phyloP scores from a whole-genome alignment of 2,888 invertebrate genomes.

The Lycaena phlaeas region DNA sequence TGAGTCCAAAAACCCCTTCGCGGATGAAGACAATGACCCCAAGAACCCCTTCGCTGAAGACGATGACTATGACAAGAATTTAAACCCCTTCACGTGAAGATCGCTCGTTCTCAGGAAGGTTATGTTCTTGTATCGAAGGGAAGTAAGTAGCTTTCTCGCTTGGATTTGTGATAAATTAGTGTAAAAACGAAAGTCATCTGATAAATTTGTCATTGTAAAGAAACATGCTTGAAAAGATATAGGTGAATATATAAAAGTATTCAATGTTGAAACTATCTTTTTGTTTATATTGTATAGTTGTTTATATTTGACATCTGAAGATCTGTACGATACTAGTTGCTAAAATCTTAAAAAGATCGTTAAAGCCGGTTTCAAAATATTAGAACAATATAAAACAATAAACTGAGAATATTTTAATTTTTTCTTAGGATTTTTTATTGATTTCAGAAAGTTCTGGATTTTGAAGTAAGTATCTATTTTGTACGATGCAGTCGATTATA shows the following conservation, averaged over 20 bases:
- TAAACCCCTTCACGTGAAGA: slow-evolving; percentile 79
- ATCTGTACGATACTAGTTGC: no score
- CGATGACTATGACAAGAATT: slow-evolving; percentile 81
- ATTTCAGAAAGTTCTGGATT: no score
- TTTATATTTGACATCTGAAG: no score
- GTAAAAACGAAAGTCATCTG: not conserved
- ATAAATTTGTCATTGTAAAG: not conserved
- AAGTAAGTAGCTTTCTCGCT: no score
- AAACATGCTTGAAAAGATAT: no score
- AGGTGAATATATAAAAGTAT: not conserved
- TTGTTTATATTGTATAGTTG: not conserved
- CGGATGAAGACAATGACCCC: slow-evolving; percentile 64
- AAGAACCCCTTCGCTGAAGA: slow-evolving; percentile 71
- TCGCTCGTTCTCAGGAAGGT: not conserved
- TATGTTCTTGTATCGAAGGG: not conserved
- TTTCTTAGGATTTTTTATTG: no score
- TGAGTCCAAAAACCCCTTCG: slow-evolving; percentile 78
- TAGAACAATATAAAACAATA: no score
- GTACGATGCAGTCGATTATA: no score
- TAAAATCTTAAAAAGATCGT: no score
- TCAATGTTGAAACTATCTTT: not conserved
- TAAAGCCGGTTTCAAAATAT: no score
- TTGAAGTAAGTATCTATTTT: no score
- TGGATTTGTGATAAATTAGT: not conserved
- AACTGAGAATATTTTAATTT: no score